phyloP scores from a whole-genome alignment of 2,888 invertebrate species.

The Pheosia gnoma region DNA sequence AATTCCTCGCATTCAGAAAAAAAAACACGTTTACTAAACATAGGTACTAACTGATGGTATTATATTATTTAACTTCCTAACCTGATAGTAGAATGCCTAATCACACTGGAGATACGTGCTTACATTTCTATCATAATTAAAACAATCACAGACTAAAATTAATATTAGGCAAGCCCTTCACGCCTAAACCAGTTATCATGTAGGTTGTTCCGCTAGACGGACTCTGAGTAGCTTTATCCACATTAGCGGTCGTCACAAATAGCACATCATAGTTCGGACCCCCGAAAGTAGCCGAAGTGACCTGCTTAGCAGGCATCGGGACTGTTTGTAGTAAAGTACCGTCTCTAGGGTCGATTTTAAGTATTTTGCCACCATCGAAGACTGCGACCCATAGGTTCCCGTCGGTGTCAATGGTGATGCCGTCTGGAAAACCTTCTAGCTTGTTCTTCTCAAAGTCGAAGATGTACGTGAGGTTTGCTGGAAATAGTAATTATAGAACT shows the following conservation, averaged over 20 bases:
- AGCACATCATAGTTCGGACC: slow-evolving; percentile 87
- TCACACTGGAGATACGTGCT: too few relatives aligned
- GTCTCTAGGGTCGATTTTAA: slow-evolving; percentile 80
- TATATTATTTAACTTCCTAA: too few relatives aligned
- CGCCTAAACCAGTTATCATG: slow-evolving; percentile 85
- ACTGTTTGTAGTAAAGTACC: slow-evolving; percentile 84
- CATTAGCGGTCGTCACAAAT: slow-evolving; percentile 85
- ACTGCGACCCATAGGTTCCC: slow-evolving; percentile 91
- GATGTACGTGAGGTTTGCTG: slow-evolving; percentile 84
- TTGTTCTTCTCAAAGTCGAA: slow-evolving; percentile 82
- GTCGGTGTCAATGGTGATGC: slow-evolving; percentile 90
- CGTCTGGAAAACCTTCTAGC: slow-evolving; percentile 84
- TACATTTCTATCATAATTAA: neutral
- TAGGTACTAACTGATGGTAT: too few relatives aligned
- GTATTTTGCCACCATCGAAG: slow-evolving; percentile 85
- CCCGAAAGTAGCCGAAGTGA: slow-evolving; percentile 90
- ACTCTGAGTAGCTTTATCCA: slow-evolving; percentile 61
- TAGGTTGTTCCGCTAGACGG: slow-evolving; percentile 85
- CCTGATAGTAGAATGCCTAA: too few relatives aligned
- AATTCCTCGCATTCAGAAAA: too few relatives aligned
- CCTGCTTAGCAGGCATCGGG: slow-evolving; percentile 82
- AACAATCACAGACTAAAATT: slow-evolving; percentile 49
- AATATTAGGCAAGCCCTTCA: slow-evolving; percentile 76
- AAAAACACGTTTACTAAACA: too few relatives aligned
- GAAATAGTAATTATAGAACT: slow-evolving; percentile 30